Evolutionary conservation across 1,140 invertebrate species (phyloP).

Genomic region (Drosophila repletoides): DNA sequence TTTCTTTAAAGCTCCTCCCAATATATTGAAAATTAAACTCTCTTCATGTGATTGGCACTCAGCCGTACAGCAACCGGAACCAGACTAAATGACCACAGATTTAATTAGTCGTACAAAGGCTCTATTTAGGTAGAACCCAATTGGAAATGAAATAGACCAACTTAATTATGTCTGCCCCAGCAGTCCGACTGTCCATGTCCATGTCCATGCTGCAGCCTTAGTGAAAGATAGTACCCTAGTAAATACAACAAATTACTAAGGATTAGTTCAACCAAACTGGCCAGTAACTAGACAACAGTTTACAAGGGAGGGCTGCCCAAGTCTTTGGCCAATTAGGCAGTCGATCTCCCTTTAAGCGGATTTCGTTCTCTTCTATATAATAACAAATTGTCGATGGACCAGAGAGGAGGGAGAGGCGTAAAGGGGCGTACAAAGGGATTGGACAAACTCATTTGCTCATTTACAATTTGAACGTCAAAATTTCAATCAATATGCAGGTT

Average conservation of each 20-base stretch:
- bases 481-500: conserved; percentile 50
- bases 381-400: background rate
- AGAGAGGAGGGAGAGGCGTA: too few species aligned
- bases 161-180: conserved; percentile 37
- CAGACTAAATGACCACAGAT: conserved; percentile 22
- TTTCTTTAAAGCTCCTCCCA: too few species aligned
- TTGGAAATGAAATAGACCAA: conserved; percentile 49
- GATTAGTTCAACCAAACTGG: conserved; percentile 23
- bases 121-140: conserved; percentile 27
- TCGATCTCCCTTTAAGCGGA: conserved; percentile 26
- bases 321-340: conserved; percentile 32
- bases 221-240: conserved; percentile 1
- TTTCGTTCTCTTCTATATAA: conserved; percentile 26
- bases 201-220: conserved; percentile 1
- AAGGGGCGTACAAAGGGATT: background rate
- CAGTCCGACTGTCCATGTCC: background rate
- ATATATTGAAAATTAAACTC: too few species aligned
- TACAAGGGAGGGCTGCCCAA: background rate
- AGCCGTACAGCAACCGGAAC: background rate
- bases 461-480: conserved; percentile 38
- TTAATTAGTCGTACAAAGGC: conserved; percentile 26
- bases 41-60: too few species aligned
- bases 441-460: conserved; percentile 25
- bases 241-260: conserved; percentile 19
- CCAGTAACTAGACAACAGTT: conserved; percentile 15